phyloP scores from a whole-genome alignment of 2,113 vertebrate genomes.

The Dipodomys merriami region DNA sequence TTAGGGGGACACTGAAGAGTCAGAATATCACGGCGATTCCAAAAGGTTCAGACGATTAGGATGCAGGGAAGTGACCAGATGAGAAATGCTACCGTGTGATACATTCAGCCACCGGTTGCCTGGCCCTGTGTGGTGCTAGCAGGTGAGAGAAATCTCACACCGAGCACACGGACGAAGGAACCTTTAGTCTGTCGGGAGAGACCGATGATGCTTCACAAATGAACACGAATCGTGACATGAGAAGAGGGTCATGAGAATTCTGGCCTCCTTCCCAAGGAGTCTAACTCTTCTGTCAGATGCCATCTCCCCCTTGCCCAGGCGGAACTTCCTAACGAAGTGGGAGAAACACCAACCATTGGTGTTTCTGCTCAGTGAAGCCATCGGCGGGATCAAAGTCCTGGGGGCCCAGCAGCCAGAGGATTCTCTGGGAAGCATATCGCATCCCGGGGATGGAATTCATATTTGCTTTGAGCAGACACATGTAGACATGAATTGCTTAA shows the following conservation, averaged over 20 bases:
- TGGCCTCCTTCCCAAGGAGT: not conserved
- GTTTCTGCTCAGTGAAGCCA: not conserved
- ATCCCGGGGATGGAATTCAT: conserved; percentile 54
- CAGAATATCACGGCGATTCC: not conserved
- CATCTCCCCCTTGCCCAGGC: not conserved
- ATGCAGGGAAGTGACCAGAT: not conserved
- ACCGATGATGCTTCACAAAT: not conserved
- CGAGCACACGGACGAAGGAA: not conserved
- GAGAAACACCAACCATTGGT: not conserved
- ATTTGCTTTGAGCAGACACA: conserved; percentile 74
- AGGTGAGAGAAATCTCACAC: not conserved
- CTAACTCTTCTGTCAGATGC: conserved; percentile 9
- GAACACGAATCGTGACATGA: not conserved
- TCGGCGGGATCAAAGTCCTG: not conserved
- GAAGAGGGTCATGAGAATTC: not conserved
- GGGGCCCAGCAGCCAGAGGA: not conserved
- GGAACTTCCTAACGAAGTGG: conserved; percentile 70
- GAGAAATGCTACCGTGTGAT: not conserved
- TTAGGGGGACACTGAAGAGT: too few species aligned
- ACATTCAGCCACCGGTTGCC: not conserved
- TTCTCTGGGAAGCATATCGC: conserved; percentile 21
- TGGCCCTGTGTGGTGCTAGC: not conserved
- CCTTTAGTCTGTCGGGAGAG: not conserved
- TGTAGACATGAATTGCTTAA: conserved; percentile 73
- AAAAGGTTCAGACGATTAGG: not conserved